Percentiles rank a stretch among this genome's conserved stretches.
These are phyloP conservation scores for Cygnus olor DNA, from an alignment of 2,797 vertebrate genomes.

Conservation along the genomic window DNA sequence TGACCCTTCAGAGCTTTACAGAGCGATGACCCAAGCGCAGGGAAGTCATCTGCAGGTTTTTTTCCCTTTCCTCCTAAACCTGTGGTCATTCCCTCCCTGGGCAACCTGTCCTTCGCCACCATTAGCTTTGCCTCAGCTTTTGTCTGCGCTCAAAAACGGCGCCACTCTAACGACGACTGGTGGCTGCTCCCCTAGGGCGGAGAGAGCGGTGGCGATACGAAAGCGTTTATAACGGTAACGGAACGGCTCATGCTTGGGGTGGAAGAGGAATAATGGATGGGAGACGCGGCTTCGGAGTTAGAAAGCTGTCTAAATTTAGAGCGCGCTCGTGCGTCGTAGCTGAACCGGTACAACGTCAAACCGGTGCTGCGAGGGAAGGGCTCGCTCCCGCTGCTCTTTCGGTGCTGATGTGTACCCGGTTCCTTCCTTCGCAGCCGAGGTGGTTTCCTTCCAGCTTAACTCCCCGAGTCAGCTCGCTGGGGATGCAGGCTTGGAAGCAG, in stretches of 20 bases:
- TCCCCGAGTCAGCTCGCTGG: background rate
- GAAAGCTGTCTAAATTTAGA: conserved; percentile 48
- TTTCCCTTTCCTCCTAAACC: background rate
- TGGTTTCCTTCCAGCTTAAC: background rate
- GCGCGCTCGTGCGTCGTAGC: background rate
- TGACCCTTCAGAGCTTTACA: conserved; percentile 21
- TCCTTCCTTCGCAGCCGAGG: background rate
- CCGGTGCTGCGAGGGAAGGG: background rate
- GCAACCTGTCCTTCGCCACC: conserved; percentile 5
- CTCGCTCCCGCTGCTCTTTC: background rate
- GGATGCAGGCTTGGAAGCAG: background rate
- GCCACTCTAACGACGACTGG: conserved; percentile 9
- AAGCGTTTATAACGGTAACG: background rate
- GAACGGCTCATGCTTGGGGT: background rate
- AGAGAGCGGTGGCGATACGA: background rate
- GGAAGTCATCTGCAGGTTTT: background rate
- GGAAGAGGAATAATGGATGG: background rate
- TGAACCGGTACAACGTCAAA: background rate
- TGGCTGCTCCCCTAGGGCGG: conserved; percentile 2
- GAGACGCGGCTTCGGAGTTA: background rate
- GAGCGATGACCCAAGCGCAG: background rate
- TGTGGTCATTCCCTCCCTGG: conserved; percentile 29
- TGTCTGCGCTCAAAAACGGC: background rate
- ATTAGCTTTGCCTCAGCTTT: conserved; percentile 2
- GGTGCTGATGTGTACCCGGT: background rate